Evolutionary conservation across 2,113 vertebrate genomes (phyloP).

Genomic region (Crotalus tigris): DNA sequence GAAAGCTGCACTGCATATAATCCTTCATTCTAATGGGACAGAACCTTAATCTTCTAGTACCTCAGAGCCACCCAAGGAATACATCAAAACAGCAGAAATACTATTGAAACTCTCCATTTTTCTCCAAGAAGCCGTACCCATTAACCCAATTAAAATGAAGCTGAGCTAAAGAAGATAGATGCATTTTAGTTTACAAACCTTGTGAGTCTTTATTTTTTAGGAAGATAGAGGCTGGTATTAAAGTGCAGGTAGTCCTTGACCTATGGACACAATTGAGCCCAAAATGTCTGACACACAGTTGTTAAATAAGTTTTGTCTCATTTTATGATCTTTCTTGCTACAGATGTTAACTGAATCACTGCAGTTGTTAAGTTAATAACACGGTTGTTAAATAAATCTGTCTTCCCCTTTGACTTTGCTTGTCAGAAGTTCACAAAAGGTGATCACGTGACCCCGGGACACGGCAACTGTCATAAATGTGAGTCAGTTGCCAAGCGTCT

Average conservation of each 20-base stretch:
- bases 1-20: slow-evolving; percentile 1
- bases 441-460: too few relatives aligned
- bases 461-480: too few relatives aligned
- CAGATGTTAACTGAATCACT: too few relatives aligned
- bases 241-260: neutral
- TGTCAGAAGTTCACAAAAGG: too few relatives aligned
- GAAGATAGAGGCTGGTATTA: neutral
- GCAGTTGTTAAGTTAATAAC: too few relatives aligned
- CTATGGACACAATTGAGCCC: neutral
- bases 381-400: too few relatives aligned
- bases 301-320: neutral
- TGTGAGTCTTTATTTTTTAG: neutral
- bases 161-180: neutral
- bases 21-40: neutral
- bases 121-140: neutral
- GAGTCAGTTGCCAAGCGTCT: too few relatives aligned
- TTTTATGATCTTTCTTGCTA: too few relatives aligned
- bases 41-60: neutral
- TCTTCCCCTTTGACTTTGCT: too few relatives aligned
- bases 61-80: neutral
- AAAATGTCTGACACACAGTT: neutral
- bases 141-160: neutral
- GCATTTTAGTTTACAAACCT: neutral
- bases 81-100: neutral
- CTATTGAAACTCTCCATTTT: neutral